Base-by-base conservation (phyloP, 2,888 invertebrate genomes). In the Meandrusa payeni region DNA sequence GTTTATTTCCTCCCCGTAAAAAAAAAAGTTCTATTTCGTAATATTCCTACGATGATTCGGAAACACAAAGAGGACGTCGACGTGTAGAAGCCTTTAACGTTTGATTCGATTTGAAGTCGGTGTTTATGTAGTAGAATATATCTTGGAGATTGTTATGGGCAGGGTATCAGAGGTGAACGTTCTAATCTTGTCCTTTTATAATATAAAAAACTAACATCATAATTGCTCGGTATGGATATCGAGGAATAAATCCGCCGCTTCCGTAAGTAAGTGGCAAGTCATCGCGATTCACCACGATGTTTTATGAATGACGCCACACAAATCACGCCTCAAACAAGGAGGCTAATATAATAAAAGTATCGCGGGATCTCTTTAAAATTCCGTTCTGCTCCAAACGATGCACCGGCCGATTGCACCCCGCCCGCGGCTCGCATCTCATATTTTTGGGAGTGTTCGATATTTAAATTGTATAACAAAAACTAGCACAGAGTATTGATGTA, bases 371-470 rank as follows among this genome's bases (percentile, higher is more conserved):
- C 55, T 62, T 79, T 76, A 75, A 76, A 69, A 80, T 80, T 79
- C 80, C 51, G 59, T 38, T 34, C 61, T 45, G 54, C 54, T 66
- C 47, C 63, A 54, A 51, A 47, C 77, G 62, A 73, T 78, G 68
- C 64, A 58, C 66, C 76, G 78, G 64, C 58, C 61, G 74, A 75
- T 72, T 76, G 76, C 69, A 59, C 54, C 61, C 50, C 62, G 68
- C 49, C 42, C 42, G 42, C 26, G 50, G 47, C 47, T 37, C 46
- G 41, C 49, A 47, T 47, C 31, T 54, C 52, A 48, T 46, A 50
- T 52, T 53, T 57, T 52, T 45, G 34, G n/a, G 39, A 32, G 24
- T 19, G 26, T 27, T 39, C 19, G 17, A 47, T 34, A 20, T 43
- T 38, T 36, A 36, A 34, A 42, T 29, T 28, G 13, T 7, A 24